Evolutionary conservation across 1,140 invertebrate genomes (phyloP), one percentile per base, ranked within the genome.

Genomic region (Formica exsecta): DNA sequence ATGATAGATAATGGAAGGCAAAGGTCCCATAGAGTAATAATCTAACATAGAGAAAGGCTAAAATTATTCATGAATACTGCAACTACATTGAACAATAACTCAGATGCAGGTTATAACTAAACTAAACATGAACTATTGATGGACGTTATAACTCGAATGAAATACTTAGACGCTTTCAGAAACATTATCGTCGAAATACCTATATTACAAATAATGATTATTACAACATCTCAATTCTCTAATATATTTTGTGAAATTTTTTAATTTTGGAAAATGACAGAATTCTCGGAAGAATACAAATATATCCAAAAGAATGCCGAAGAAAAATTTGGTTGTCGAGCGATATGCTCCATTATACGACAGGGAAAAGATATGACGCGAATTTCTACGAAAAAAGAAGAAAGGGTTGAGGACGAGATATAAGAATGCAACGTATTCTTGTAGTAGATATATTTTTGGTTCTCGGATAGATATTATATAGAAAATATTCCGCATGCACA

Each of bases 51-150:
- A 41, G 36, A 38, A 74, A 74, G 71, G 13, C 54, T 59, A 74
- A 74, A 44, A 44, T n/a, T 74, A 59, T 74, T 59, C 71, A 74
- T 61, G 71, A 74, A 61, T 74, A 74, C 36, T 74, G 59, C 22
- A 61, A 74, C 54, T 61, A 22, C 54, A 9, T 74, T 59, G 32
- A 74, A 73, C 5, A 11, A 0, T 25, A 74, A 41, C 71, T 51
- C 16, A 25, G 48, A 74, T 7, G 36, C 71, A 38, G 36, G 71
- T 1, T 59, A 57, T 19, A 73, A 38, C 51, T 74, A 57, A 73
- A 73, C 54, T 59, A 41, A 59, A 74, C 36, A n/a, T 59, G n/a
- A 74, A 74, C 22, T 74, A 61, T 22, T 59, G 54, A 71, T 19
- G 25, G 22, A 57, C 9, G 11, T 74, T 38, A 74, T 74, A 19